Base-by-base conservation (phyloP, 2,113 vertebrate species). In the Hydrochoerus hydrochaeris region DNA sequence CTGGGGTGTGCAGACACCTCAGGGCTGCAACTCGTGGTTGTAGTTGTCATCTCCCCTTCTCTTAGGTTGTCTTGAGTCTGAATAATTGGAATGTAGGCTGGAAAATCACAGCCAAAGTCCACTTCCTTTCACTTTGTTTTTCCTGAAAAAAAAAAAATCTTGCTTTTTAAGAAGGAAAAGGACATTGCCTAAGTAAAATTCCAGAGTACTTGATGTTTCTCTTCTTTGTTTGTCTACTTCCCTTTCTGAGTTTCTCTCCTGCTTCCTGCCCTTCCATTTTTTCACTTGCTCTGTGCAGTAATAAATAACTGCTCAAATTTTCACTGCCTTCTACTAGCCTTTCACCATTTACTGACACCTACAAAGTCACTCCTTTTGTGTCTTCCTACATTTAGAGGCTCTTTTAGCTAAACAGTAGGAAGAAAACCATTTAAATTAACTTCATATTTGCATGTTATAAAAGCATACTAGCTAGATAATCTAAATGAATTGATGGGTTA, bases 221-320 rank as follows among this genome's bases (percentile, higher is more conserved):
- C 85, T 73, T 80, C 14, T 2, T 1, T 8, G 0, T 86, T 49
- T 67, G 5, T 38, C 88, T 13, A 32, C 11, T 26, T 94, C 35
- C 10, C 22, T 86, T 77, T 84, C 60, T 38, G 81, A 67, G 11
- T 78, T 89, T 91, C 87, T 58, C 77, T 63, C n/a, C 57, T 49
- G 22, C 46, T n/a, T 80, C 26, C 44, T 71, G 63, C 46, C 28
- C 91, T 54, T 84, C n/a, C 13, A 1, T 84, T 75, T 87, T 14
- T 49, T 62, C 13, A 24, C 8, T 0, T 44, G n/a, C 5, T 28
- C 20, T 20, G 0, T 14, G 30, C 32, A 32, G 7, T 8, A 30
- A 75, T 26, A n/a, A 32, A 69, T 17, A 41, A 32, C 22, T 86
- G 35, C 62, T 52, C 14, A 35, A 0, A 49, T 54, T 46, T 60